Evolutionary conservation across 2,888 invertebrate genomes (phyloP).

Genomic region (Thalpophila matura): DNA sequence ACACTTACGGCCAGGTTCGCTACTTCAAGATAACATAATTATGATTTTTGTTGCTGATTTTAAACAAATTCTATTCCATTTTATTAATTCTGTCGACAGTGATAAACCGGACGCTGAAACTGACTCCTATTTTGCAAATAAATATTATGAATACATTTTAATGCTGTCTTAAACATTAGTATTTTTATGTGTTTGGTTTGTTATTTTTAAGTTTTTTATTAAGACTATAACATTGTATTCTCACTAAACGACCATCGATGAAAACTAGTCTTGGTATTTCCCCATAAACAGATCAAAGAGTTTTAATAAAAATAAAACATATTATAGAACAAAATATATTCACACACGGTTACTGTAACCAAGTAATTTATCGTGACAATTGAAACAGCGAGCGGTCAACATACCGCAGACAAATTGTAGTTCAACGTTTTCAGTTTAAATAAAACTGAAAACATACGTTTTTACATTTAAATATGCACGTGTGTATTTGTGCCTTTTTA

Average conservation of each 20-base stretch:
- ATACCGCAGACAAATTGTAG: constrained; percentile 47
- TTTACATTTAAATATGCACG: constrained; percentile 12
- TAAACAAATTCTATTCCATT: too few relatives aligned
- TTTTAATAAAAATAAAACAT: constrained; percentile 26
- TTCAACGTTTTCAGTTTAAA: constrained; percentile 28
- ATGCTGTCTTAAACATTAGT: too few relatives aligned
- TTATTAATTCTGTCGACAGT: constrained; percentile 5
- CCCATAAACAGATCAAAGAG: constrained; percentile 29
- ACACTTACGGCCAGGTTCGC: too few relatives aligned
- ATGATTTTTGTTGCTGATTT: too few relatives aligned
- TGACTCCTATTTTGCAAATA: too few relatives aligned
- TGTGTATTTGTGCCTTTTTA: constrained; percentile 1
- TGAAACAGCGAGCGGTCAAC: constrained; percentile 42
- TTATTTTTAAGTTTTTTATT: too few relatives aligned
- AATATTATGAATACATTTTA: too few relatives aligned
- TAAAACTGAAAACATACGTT: constrained; percentile 23
- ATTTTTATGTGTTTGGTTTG: too few relatives aligned
- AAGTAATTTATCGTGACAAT: constrained; percentile 41
- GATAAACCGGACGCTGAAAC: too few relatives aligned
- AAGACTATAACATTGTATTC: too few relatives aligned
- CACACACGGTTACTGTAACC: constrained; percentile 41
- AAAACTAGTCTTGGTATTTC: neutral
- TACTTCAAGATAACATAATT: too few relatives aligned
- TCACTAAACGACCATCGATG: neutral
- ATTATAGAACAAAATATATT: constrained; percentile 42